Evolutionary conservation across 2,888 invertebrate species (phyloP), one percentile per base, ranked within the genome.

Genomic region (Craniophora ligustri): DNA sequence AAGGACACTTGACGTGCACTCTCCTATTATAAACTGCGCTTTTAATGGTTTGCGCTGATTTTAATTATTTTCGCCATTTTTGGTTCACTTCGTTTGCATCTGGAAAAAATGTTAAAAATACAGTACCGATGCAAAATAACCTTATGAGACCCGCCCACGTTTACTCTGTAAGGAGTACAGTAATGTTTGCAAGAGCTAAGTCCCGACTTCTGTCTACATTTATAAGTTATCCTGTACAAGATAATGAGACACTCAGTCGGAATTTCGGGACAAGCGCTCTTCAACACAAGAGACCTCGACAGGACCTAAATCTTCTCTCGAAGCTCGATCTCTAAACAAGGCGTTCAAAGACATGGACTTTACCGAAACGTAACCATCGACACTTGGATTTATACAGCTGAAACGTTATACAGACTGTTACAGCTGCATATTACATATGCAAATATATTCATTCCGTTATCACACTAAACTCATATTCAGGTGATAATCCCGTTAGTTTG

Each of bases 21-120:
- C 89, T 89, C 90, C 91, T 87, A 92, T 92, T 92, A 92, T 92
- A 91, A 91, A 92, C 90, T 92, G 92, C 88, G 86, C 92, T 92
- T 92, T 92, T 91, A 92, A 92, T 92, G 91, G 91, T 86, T 88
- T 84, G 87, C 83, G 80, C 85, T 86, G 85, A 89, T 92, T 92
- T 92, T 91, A 91, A 92, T 92, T 89, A 91, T 89, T 89, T 85
- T 78, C 79, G 73, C 80, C 78, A 82, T 85, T 89, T 88, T 85
- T 82, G 74, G 79, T 75, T 78, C 76, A 81, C 76, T 80, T 79
- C 73, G 67, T 40, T 81, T 72, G 67, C 44, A 46, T 55, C 31
- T 19, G 35, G 5, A 62, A 58, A 34, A n/a, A 40, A 21, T 16
- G 30, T 26, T 32, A 34, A 59, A 65, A 44, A 47, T 35, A 47